Conservation (phyloP, 2,888 invertebrate genomes). For the Aproaerema taeniolella region DNA sequence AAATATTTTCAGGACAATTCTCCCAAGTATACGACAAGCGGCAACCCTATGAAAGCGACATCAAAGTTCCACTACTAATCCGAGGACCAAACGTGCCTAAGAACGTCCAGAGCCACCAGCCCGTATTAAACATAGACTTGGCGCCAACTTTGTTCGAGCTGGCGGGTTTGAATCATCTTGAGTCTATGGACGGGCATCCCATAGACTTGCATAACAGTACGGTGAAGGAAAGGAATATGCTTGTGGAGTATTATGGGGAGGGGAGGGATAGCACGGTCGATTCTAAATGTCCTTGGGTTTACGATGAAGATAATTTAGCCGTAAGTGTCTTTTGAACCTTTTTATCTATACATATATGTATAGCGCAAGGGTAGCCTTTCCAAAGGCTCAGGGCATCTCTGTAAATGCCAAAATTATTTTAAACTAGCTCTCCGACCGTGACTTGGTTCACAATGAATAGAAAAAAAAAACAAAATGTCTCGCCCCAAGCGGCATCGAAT, state of each 20-base stretch:
- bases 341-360: too few species aligned
- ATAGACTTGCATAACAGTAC: conserved; percentile 29
- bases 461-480: too few species aligned
- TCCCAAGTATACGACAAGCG: conserved; percentile 92
- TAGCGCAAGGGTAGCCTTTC: too few species aligned
- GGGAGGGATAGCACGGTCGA: conserved; percentile 75
- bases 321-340: conserved; percentile 75
- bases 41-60: conserved; percentile 93
- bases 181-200: conserved; percentile 79
- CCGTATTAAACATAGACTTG: conserved; percentile 88
- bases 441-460: too few species aligned
- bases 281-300: conserved; percentile 80
- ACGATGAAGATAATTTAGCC: conserved; percentile 72
- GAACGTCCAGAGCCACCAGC: conserved; percentile 63
- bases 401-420: too few species aligned
- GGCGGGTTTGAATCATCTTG: conserved; percentile 71
- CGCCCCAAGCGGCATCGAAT: too few species aligned
- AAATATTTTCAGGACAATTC: conserved; percentile 87
- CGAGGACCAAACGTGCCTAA: conserved; percentile 83
- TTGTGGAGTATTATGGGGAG: conserved; percentile 92
- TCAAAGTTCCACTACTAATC: conserved; percentile 88
- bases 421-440: too few species aligned
- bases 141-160: conserved; percentile 89
- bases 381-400: too few species aligned
- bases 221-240: conserved; percentile 68